These are phyloP conservation scores for Macrostomum lignano DNA, from an alignment of 1,140 invertebrate species.

Conservation along the genomic window DNA sequence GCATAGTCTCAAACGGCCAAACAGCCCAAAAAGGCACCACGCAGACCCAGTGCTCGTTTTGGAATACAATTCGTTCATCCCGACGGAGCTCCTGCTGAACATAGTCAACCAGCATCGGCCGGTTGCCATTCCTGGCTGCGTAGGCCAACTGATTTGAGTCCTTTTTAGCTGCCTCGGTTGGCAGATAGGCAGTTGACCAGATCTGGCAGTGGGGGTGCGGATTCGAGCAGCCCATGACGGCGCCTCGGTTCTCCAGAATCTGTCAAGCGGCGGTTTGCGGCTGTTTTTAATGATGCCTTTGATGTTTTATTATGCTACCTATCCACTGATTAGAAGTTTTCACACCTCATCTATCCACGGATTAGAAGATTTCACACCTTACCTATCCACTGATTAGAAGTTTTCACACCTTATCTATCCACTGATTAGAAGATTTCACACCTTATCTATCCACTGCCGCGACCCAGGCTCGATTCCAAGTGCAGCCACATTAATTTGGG, in stretches of 20 bases:
- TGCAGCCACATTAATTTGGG: too few species aligned
- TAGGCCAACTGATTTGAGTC: constrained; percentile 46
- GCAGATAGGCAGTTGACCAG: constrained; percentile 68
- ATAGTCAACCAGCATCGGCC: constrained; percentile 53
- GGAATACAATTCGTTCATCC: constrained; percentile 50
- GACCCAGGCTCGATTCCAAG: too few species aligned
- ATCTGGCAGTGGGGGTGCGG: constrained; percentile 91
- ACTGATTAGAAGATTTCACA: too few species aligned
- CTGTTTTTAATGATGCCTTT: too few species aligned
- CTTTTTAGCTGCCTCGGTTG: constrained; percentile 53
- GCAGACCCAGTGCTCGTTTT: constrained; percentile 57
- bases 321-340: too few species aligned
- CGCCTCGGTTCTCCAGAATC: constrained; percentile 84
- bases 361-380: too few species aligned
- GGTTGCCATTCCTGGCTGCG: constrained; percentile 40
- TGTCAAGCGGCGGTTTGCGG: too few species aligned
- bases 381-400: too few species aligned
- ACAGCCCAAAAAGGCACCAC: constrained; percentile 81
- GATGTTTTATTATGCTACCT: too few species aligned
- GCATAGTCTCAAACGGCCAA: constrained; percentile 77
- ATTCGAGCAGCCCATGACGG: constrained; percentile 89
- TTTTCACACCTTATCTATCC: too few species aligned
- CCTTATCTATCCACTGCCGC: too few species aligned
- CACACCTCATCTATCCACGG: too few species aligned
- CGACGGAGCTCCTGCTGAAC: constrained; percentile 43